Evolutionary conservation across 2,797 vertebrate genomes (phyloP), one percentile per base, ranked within the genome.

Genomic region (Poecilia picta): DNA sequence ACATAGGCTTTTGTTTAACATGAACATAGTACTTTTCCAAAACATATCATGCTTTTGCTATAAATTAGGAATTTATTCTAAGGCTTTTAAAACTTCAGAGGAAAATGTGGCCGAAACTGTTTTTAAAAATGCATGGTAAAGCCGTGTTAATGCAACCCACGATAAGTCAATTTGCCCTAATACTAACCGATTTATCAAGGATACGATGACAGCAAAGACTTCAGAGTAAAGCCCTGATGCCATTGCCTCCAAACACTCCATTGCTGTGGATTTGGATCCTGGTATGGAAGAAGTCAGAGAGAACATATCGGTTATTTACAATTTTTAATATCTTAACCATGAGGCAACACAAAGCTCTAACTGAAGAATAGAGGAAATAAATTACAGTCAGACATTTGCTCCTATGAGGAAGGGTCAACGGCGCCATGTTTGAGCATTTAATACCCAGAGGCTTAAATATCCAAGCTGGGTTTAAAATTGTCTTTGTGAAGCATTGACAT

Each of bases 241-340:
- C 96, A 98, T 96, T 79, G 97, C 97, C 90, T 99, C 98, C 81
- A 99, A 93, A 91, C 98, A 98, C 88, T 99, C 98, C 91, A 97
- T 83, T 0, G 98, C 98, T 0, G 97, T 96, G 79, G 96, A 89
- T 91, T 97, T 99, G 84, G 95, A 94, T 89, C 97, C 98, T 98
- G 94, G 51, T 64, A 62, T 36, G 51, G 74, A 64, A 76, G 46
- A 74, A 85, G 62, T 45, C 66, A 87, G 28, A 79, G 28, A 89
- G 23, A 87, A 73, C 4, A 76, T 72, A 73, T 83, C 20, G 81
- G 41, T 83, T 74, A 82, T 8, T 77, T 43, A 5, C n/a, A 81
- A 23, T 76, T 79, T 18, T 77, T 25, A 91, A 46, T 39, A 81
- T 57, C 23, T 74, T 12, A 23, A 64, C 78, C 11, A 51, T 16